phyloP scores from a whole-genome alignment of 2,888 invertebrate species.

The Drosophila monieri region DNA sequence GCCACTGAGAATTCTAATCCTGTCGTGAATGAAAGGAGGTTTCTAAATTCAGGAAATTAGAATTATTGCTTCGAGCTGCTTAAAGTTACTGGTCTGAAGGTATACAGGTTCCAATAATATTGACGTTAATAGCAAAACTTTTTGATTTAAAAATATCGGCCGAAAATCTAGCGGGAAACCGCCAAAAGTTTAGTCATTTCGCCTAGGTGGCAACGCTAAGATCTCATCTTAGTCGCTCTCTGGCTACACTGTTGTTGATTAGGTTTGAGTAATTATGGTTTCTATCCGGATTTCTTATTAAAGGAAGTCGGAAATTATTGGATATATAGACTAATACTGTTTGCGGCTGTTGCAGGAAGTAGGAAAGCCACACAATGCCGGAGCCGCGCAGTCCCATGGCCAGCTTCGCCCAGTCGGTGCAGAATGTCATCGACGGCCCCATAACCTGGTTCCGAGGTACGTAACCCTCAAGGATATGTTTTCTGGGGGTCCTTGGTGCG shows the following conservation, averaged over 20 bases:
- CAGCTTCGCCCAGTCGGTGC: slow-evolving; percentile 85
- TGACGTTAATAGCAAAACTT: not conserved
- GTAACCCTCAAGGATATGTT: slow-evolving; percentile 13
- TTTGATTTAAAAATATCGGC: no score
- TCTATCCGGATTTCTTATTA: not conserved
- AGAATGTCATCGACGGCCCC: slow-evolving; percentile 87
- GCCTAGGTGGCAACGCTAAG: not conserved
- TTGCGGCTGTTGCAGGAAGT: slow-evolving; percentile 39
- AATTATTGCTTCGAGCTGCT: not conserved
- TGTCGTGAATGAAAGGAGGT: not conserved
- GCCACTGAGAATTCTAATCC: not conserved
- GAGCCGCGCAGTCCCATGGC: slow-evolving; percentile 82
- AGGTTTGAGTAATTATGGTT: slow-evolving; percentile 34
- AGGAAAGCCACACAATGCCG: slow-evolving; percentile 71
- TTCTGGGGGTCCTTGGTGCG: not conserved
- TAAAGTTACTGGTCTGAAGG: not conserved
- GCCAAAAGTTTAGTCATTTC: not conserved
- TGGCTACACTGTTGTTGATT: slow-evolving; percentile 24
- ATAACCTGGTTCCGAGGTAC: slow-evolving; percentile 91
- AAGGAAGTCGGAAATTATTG: not conserved
- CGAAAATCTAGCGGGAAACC: no score
- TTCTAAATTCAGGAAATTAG: not conserved
- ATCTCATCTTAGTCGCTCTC: not conserved
- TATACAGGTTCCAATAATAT: not conserved
- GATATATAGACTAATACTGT: not conserved